phyloP scores from a whole-genome alignment of 2,113 vertebrate species.

The Plecotus auritus region DNA sequence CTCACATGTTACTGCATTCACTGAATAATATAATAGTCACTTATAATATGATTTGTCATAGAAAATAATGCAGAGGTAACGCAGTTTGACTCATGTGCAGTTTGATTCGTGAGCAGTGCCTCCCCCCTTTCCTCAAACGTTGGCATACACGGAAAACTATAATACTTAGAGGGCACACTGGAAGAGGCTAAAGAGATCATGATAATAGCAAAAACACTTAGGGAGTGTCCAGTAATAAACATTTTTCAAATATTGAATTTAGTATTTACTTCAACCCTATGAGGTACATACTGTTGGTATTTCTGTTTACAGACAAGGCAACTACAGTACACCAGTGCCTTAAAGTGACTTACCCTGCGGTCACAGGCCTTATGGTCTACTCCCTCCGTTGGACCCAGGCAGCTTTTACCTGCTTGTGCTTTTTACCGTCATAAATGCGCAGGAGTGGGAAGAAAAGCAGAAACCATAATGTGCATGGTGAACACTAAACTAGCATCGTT shows the following conservation, averaged over 20 bases:
- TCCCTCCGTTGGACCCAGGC: background rate
- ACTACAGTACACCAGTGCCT: background rate
- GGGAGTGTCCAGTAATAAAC: background rate
- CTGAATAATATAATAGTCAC: background rate
- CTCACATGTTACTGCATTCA: background rate
- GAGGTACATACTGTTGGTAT: background rate
- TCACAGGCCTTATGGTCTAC: background rate
- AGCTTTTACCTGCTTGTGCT: background rate
- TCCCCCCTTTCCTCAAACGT: background rate
- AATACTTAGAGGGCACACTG: background rate
- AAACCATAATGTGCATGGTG: background rate
- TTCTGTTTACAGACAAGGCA: background rate
- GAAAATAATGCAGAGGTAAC: background rate
- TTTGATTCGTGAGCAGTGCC: background rate
- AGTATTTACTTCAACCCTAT: background rate
- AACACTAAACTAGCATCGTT: background rate
- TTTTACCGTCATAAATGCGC: background rate
- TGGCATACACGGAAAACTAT: background rate
- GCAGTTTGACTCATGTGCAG: background rate
- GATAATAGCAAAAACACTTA: background rate
- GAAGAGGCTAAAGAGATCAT: background rate
- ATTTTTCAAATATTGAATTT: background rate
- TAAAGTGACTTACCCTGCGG: background rate
- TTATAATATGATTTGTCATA: background rate
- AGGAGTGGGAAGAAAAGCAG: background rate